Evolutionary conservation across 2,888 invertebrate species (phyloP), one percentile per base, ranked within the genome.

Genomic region (Agrilus cyanescens): DNA sequence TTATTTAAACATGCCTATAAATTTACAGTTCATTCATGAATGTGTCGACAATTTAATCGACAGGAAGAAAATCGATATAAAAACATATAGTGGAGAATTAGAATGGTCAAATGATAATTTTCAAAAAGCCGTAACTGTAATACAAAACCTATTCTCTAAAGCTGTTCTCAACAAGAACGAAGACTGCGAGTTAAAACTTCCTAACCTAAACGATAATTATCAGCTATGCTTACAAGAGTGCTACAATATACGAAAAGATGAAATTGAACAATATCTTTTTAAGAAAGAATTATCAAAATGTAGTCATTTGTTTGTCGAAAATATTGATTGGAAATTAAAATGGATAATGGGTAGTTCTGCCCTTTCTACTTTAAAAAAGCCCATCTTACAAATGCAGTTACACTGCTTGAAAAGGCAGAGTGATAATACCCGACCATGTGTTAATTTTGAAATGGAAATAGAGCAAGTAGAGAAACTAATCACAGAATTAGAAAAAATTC

Each of bases 291-390:
- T 66, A 32, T 57, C 67, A 1, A 63, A 61, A 47, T 60, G 52
- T 43, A 58, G 60, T 30, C 47, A 59, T 38, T 53, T 62, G 31
- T 60, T 71, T 2, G 57, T 73, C 10, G 59, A 62, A 32, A 69
- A 69, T 48, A 66, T 71, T 46, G 73, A 74, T 53, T 74, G 73
- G 72, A 69, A 68, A 57, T 49, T 74, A 29, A 72, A 70, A 64
- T 67, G 72, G 60, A 54, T 73, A 20, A 63, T 73, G 58, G 74
- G 74, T 14, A 70, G 70, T 34, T 73, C 73, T 42, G 66, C 66
- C 51, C 54, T 72, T 44, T 65, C 70, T 30, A 60, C 67, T 0
- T 46, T 70, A 12, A 62, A 66, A 46, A 69, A 72, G 57, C 66
- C 71, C 6, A 51, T 73, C 25, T 50, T 72, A 25, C 70, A 72